These are phyloP conservation scores for Hirtodrosophila histrioides DNA, from an alignment of 2,888 invertebrate species.

Conservation along the genomic window DNA sequence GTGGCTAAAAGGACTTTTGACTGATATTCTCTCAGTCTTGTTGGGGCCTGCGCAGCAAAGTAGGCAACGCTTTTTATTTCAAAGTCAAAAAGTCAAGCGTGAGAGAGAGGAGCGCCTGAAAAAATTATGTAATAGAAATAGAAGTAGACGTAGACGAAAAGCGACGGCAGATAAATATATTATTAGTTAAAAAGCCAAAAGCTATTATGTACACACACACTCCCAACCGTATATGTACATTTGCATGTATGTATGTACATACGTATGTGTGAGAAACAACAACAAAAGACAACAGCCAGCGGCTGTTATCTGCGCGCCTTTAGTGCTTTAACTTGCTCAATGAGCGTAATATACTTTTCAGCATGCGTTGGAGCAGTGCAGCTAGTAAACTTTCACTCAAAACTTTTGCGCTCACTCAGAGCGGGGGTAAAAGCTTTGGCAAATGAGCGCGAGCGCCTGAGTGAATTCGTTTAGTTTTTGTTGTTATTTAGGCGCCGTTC, in stretches of 20 bases:
- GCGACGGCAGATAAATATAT: slow-evolving; percentile 67
- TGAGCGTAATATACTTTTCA: slow-evolving; percentile 22
- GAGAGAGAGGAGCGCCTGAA: slow-evolving; percentile 26
- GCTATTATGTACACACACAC: slow-evolving; percentile 51
- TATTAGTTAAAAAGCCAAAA: slow-evolving; percentile 65
- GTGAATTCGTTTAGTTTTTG: slow-evolving; percentile 31
- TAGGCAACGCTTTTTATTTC: slow-evolving; percentile 73
- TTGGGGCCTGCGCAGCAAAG: slow-evolving; percentile 55
- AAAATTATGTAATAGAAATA: slow-evolving; percentile 67
- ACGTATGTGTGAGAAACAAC: slow-evolving; percentile 14
- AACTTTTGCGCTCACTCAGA: slow-evolving; percentile 14
- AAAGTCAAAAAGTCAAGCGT: slow-evolving; percentile 75
- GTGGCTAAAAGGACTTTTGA: not conserved
- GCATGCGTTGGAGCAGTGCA: slow-evolving; percentile 44
- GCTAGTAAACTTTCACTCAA: slow-evolving; percentile 22
- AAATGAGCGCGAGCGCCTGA: slow-evolving; percentile 27
- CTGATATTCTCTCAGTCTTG: slow-evolving; percentile 12
- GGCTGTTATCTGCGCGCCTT: slow-evolving; percentile 42
- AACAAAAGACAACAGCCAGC: slow-evolving; percentile 18
- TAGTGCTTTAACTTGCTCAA: slow-evolving; percentile 31
- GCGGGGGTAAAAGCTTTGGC: slow-evolving; percentile 40
- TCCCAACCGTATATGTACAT: not conserved
- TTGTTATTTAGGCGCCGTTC: slow-evolving; percentile 46
- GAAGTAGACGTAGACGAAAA: slow-evolving; percentile 52
- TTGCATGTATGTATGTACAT: not conserved